Conservation (phyloP, 2,888 invertebrate species). For the Ectemnius cavifrons region DNA sequence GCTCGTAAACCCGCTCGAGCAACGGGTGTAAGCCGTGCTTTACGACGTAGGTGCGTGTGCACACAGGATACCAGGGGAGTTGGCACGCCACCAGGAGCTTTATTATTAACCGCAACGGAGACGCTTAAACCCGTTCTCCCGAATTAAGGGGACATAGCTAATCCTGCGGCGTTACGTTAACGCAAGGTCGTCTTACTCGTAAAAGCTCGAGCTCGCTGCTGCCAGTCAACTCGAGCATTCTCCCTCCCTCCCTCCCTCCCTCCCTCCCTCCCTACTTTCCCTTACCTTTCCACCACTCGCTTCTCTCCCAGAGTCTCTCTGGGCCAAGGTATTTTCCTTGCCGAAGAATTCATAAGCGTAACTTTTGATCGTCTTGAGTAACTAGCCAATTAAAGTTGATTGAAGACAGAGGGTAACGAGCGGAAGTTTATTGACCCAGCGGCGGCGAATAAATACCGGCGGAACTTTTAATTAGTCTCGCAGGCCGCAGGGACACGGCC, state of each 20-base stretch:
- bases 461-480: constrained; percentile 17
- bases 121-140: constrained; percentile 36
- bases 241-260: not conserved
- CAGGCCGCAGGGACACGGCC: constrained; percentile 7
- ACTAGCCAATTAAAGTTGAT: constrained; percentile 33
- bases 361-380: not conserved
- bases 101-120: constrained; percentile 58
- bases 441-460: constrained; percentile 9
- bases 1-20: constrained; percentile 31
- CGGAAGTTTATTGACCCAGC: constrained; percentile 15
- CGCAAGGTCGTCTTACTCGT: constrained; percentile 27
- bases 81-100: constrained; percentile 52
- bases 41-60: constrained; percentile 43
- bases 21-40: constrained; percentile 35
- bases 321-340: too few relatives aligned
- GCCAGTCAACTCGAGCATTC: constrained; percentile 1
- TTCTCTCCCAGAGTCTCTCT: too few relatives aligned
- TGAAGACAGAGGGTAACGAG: constrained; percentile 15
- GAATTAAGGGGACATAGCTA: constrained; percentile 52
- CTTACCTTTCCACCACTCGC: not conserved
- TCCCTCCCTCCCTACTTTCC: not conserved
- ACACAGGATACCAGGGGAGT: constrained; percentile 40
- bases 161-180: constrained; percentile 49
- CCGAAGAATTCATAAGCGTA: constrained; percentile 5
- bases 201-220: not conserved